phyloP scores from a whole-genome alignment of 2,797 vertebrate species.

The Lacerta viridis region DNA sequence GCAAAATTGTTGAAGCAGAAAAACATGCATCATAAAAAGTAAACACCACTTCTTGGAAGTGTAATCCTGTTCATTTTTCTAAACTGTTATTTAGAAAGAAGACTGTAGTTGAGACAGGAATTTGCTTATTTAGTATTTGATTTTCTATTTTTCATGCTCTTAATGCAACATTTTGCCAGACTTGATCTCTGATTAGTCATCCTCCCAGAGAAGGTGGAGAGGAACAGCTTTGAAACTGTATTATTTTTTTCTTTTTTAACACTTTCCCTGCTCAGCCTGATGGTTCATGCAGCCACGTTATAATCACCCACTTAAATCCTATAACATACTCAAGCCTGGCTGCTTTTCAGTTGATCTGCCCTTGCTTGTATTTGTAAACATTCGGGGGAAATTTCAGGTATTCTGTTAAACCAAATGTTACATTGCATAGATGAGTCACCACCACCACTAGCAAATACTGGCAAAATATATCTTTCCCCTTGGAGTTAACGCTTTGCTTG shows the following conservation, averaged over 20 bases:
- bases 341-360: not conserved
- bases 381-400: not conserved
- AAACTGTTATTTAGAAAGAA: slow-evolving; percentile 29
- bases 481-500: not conserved
- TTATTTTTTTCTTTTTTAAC: slow-evolving; percentile 16
- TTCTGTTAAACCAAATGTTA: slow-evolving; percentile 3
- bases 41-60: slow-evolving; percentile 22
- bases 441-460: not conserved
- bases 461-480: not conserved
- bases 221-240: slow-evolving; percentile 30
- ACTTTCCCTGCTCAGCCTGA: not conserved
- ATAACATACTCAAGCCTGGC: not conserved
- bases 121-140: slow-evolving; percentile 38
- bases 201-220: slow-evolving; percentile 11
- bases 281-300: not conserved
- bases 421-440: slow-evolving; percentile 14
- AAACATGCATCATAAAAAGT: slow-evolving; percentile 33
- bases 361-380: slow-evolving; percentile 22
- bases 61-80: slow-evolving; percentile 35
- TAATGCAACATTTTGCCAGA: slow-evolving; percentile 7
- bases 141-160: slow-evolving; percentile 22
- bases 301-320: not conserved
- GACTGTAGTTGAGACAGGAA: not conserved
- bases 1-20: slow-evolving; percentile 33
- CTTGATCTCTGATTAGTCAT: slow-evolving; percentile 30